phyloP scores from a whole-genome alignment of 2,113 vertebrate genomes.

The Nesoenas mayeri region DNA sequence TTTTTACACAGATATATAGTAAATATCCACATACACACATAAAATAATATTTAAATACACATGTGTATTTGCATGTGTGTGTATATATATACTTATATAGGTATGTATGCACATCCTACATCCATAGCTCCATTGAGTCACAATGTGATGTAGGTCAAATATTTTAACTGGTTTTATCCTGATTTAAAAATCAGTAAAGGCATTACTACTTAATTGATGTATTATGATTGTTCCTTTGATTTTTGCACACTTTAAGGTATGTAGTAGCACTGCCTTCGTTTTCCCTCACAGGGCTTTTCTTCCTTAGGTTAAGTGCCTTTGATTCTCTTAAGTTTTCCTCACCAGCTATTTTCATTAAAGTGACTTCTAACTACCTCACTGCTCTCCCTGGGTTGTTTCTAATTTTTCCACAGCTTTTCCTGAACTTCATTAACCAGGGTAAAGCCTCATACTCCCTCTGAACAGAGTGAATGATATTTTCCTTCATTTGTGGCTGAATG shows the following conservation, averaged over 20 bases:
- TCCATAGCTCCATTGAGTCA: neutral
- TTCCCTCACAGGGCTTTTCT: neutral
- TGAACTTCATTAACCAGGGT: neutral
- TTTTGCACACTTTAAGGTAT: neutral
- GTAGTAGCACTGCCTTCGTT: neutral
- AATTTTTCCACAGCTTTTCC: neutral
- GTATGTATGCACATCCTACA: neutral
- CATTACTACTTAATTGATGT: neutral
- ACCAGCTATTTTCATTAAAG: neutral
- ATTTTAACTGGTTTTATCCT: neutral
- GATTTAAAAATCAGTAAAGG: neutral
- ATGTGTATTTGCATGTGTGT: neutral
- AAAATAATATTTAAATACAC: neutral
- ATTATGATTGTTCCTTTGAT: neutral
- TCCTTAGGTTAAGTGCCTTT: neutral
- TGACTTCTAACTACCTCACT: neutral
- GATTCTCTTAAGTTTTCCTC: neutral
- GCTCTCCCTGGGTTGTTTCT: neutral
- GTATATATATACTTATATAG: neutral
- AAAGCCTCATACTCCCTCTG: neutral
- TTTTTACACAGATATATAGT: accelerated
- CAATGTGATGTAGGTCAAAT: neutral
- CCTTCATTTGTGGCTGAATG: neutral
- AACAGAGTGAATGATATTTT: neutral
- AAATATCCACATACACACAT: neutral